phyloP scores from a whole-genome alignment of 2,797 vertebrate genomes.

The Salmo trutta region DNA sequence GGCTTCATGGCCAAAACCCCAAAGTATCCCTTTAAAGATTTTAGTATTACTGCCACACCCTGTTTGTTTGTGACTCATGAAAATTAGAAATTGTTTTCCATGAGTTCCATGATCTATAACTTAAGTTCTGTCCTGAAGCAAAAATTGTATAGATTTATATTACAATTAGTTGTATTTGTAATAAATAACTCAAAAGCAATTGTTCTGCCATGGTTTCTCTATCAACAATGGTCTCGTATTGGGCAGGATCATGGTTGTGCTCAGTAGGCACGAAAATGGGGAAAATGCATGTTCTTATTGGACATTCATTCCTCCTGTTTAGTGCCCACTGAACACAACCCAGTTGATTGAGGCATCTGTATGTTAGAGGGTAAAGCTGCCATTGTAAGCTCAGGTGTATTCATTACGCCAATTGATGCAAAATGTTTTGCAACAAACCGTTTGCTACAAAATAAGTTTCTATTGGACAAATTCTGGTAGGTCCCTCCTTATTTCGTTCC shows the following conservation, averaged over 20 bases:
- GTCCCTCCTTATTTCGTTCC: too few relatives aligned
- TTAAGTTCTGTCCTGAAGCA: constrained; percentile 15
- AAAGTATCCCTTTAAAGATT: constrained; percentile 9
- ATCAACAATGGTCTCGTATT: neutral
- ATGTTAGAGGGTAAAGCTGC: neutral
- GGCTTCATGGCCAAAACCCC: too few relatives aligned
- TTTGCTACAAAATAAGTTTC: too few relatives aligned
- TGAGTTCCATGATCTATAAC: neutral
- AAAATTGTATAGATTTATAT: constrained; percentile 68
- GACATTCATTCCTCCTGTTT: neutral
- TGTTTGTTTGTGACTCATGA: too few relatives aligned
- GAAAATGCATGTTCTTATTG: neutral
- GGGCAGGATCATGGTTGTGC: neutral
- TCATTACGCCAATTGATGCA: too few relatives aligned
- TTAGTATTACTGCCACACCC: neutral
- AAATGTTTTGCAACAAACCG: too few relatives aligned
- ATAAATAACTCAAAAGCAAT: constrained; percentile 53
- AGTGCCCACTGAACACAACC: neutral
- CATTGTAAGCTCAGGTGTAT: neutral
- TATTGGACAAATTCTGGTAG: too few relatives aligned
- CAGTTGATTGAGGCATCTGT: neutral
- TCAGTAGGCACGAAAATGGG: neutral
- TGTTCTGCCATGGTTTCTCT: neutral
- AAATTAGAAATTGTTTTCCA: too few relatives aligned
- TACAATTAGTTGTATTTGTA: constrained; percentile 63